Conservation (phyloP, 2,888 invertebrate species). For the Harmothoe impar region DNA sequence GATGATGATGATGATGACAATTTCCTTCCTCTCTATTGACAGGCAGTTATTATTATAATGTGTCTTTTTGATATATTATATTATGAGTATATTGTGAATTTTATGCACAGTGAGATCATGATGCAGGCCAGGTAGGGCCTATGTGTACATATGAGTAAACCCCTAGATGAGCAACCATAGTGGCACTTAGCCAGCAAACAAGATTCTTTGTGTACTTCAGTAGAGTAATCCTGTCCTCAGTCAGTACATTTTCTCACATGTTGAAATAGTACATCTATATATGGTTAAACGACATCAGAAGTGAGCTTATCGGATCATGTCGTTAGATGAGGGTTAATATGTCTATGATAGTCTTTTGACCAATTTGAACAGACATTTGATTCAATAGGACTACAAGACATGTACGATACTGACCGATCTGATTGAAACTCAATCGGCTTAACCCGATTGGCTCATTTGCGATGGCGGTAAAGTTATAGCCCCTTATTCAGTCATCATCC, state of each 20-base stretch:
- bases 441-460: too few species aligned
- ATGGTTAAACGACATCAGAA: background rate
- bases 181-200: background rate
- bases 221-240: conserved; percentile 29
- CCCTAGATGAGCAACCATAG: background rate
- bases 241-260: background rate
- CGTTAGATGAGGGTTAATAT: background rate
- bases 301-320: background rate
- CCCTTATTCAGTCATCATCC: too few species aligned
- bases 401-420: too few species aligned
- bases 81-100: conserved; percentile 19
- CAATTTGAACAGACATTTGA: too few species aligned
- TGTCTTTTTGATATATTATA: background rate
- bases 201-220: conserved; percentile 28
- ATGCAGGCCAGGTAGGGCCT: background rate
- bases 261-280: background rate
- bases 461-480: too few species aligned
- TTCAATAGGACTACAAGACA: too few species aligned
- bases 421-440: too few species aligned
- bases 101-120: background rate
- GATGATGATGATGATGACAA: background rate
- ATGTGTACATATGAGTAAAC: conserved; percentile 27
- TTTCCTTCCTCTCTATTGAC: background rate
- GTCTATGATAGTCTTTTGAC: too few species aligned
- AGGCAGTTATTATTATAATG: background rate